Evolutionary conservation across 1,140 invertebrate species (phyloP).

Genomic region (Brachionus rotundiformis): DNA sequence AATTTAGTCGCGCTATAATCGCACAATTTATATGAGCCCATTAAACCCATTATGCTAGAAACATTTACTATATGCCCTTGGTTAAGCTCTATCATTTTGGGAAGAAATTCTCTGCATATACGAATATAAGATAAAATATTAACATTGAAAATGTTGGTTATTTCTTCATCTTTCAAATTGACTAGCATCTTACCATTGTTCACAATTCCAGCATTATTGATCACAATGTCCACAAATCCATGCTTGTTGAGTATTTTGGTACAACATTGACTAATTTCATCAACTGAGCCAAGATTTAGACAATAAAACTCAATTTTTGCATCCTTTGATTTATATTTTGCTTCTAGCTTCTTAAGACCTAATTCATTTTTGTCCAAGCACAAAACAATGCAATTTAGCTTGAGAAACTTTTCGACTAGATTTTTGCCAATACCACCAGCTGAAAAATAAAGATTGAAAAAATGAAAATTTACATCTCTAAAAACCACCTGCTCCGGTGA

Average conservation of each 20-base stretch:
- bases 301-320: neutral
- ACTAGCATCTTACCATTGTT: conserved; percentile 19
- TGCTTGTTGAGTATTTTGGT: neutral
- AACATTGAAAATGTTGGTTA: conserved; percentile 32
- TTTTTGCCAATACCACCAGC: conserved; percentile 21
- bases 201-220: conserved; percentile 45
- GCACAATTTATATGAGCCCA: conserved; percentile 27
- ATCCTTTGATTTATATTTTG: neutral
- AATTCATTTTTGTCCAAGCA: conserved; percentile 17
- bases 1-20: conserved; percentile 50
- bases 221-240: conserved; percentile 19
- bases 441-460: neutral
- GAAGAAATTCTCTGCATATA: conserved; percentile 35
- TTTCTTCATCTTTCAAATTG: conserved; percentile 19
- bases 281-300: neutral
- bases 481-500: conserved; percentile 34
- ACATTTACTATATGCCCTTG: conserved; percentile 40
- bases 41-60: conserved; percentile 15
- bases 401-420: conserved; percentile 9
- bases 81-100: conserved; percentile 35
- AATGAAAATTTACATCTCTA: neutral
- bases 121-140: conserved; percentile 25
- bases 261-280: neutral
- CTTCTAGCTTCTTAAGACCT: neutral
- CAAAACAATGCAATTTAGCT: neutral